Base-by-base conservation (phyloP, 1,140 invertebrate species). In the Drosophila nebulosa region DNA sequence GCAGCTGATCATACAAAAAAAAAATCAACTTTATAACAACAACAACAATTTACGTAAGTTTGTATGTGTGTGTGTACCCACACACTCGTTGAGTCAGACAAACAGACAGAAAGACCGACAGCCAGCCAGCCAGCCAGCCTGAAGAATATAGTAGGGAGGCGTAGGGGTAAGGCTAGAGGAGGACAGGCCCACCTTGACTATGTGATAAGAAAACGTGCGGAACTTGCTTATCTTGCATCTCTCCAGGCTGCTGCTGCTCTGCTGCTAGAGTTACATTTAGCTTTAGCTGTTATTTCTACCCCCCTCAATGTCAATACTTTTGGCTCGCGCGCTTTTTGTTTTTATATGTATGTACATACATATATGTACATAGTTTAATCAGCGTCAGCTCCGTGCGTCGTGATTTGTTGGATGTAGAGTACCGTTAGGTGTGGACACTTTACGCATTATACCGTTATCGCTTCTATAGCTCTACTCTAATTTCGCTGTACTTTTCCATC, bases 371-470 rank as follows among this genome's bases (percentile, higher is more conserved):
- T 46, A 21, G 39, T 46, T 26, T 74, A 59, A 74, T 74, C 71
- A 67, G 64, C 64, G 71, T 74, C 71, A 74, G 71, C 71, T 18
- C 36, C 50, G 18, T 74, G 71, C 62, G 71, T 67, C 71, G 71
- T 74, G 71, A 74, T 74, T 74, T 74, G 63, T 55, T 55, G 39
- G 16, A 4, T 18, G 12, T 46, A 46, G 59, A 64, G 64, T 39
- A 74, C 72, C 52, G 42, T 69, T 59, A 60, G 35, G 46, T 50
- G 50, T 39, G 63, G 70, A 71, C 70, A 85, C 68, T 79, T 59
- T 74, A 84, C 80, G 79, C 79, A 84, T 67, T 64, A 59, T 80
- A 77, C 80, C 69, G 69, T 80, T 85, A 85, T 85, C 80, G 30
- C 72, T 26, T 42, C n/a, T n/a, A 10, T 32, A 16, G 51, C 16